phyloP scores from a whole-genome alignment of 2,113 vertebrate species.

The Antigone vipio region DNA sequence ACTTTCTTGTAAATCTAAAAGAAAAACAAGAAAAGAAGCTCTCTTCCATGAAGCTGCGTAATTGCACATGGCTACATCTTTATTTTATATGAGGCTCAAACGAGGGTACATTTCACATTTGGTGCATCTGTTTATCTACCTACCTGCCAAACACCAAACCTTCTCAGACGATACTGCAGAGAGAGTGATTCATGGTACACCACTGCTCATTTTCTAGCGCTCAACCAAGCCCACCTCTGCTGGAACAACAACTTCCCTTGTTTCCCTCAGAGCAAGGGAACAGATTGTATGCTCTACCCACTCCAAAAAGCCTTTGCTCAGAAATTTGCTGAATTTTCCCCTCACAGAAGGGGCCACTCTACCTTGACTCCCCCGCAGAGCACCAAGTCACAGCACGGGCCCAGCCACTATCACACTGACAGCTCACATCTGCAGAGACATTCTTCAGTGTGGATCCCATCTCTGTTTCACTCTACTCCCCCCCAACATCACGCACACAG shows the following conservation, averaged over 20 bases:
- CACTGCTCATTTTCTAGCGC: not conserved
- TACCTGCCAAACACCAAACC: not conserved
- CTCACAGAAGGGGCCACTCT: not conserved
- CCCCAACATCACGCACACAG: not conserved
- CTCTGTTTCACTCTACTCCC: not conserved
- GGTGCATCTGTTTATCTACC: not conserved
- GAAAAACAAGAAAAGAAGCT: not conserved
- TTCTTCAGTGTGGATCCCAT: not conserved
- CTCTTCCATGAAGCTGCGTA: not conserved
- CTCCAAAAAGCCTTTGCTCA: not conserved
- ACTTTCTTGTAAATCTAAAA: conserved; percentile 92
- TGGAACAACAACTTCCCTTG: not conserved
- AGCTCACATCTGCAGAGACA: not conserved
- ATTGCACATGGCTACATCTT: not conserved
- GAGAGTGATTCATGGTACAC: fast-evolving
- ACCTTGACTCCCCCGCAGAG: not conserved
- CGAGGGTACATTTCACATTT: fast-evolving
- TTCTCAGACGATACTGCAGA: not conserved
- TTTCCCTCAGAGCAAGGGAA: not conserved
- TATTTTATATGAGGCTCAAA: not conserved
- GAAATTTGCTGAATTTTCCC: not conserved
- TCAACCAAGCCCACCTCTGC: not conserved
- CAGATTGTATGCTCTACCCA: not conserved
- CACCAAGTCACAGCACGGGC: not conserved
- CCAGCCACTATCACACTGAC: not conserved